Conservation (phyloP, 2,797 vertebrate species). For the Odontamblyopus rebecca region DNA sequence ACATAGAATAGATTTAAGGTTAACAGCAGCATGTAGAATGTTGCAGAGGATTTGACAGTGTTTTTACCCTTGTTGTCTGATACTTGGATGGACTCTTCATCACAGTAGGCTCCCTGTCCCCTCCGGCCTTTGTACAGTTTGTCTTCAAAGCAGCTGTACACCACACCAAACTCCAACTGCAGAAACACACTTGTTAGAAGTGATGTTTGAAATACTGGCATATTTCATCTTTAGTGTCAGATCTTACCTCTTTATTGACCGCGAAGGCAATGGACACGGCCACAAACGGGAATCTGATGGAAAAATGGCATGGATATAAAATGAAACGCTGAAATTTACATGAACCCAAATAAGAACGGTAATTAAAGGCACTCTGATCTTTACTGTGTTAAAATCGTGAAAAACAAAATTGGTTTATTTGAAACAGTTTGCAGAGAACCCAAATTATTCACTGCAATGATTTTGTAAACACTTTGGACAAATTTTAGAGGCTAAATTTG, state of each 20-base stretch:
- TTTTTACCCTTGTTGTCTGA: slow-evolving; percentile 84
- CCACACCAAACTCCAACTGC: slow-evolving; percentile 93
- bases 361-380: not conserved
- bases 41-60: not conserved
- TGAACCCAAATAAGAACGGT: too few species aligned
- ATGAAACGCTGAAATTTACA: not conserved
- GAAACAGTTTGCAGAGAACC: too few species aligned
- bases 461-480: too few species aligned
- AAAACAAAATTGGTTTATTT: too few species aligned
- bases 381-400: too few species aligned
- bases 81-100: slow-evolving; percentile 84
- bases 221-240: not conserved
- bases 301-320: not conserved
- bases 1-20: too few species aligned
- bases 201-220: not conserved
- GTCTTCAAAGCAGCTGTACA: slow-evolving; percentile 94
- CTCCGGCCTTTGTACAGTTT: slow-evolving; percentile 93
- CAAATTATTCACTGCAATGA: too few species aligned
- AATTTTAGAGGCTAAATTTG: too few species aligned
- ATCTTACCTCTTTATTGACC: slow-evolving; percentile 86
- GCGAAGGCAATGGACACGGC: slow-evolving; percentile 94
- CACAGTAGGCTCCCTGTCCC: slow-evolving; percentile 91
- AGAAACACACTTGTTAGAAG: not conserved
- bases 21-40: too few species aligned
- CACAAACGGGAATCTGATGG: slow-evolving; percentile 91